These are phyloP conservation scores for Drosophila emarginata DNA, from an alignment of 2,888 invertebrate species.

Conservation along the genomic window DNA sequence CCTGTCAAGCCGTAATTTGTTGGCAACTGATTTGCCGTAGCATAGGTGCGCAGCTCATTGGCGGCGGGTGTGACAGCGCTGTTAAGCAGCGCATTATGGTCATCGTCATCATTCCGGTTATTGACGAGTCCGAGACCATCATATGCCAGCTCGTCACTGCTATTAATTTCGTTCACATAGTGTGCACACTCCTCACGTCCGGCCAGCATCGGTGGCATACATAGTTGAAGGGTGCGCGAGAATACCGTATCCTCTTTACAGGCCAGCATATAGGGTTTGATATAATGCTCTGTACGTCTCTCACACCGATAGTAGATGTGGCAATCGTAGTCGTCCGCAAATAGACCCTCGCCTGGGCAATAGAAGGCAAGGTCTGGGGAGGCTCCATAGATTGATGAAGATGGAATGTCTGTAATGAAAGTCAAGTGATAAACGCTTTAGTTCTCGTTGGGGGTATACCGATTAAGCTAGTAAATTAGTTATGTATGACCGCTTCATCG, in stretches of 20 bases:
- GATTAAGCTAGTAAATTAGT: constrained; percentile 10
- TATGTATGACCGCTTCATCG: not conserved
- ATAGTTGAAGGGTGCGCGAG: constrained; percentile 86
- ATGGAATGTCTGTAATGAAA: constrained; percentile 69
- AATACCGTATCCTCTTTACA: constrained; percentile 90
- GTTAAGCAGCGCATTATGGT: constrained; percentile 56
- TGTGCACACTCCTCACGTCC: constrained; percentile 87
- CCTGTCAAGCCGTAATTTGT: constrained; percentile 79
- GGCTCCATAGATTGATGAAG: constrained; percentile 46
- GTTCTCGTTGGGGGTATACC: not conserved
- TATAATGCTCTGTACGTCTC: constrained; percentile 83
- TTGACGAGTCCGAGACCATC: constrained; percentile 61
- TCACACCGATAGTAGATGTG: constrained; percentile 90
- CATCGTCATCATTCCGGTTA: constrained; percentile 42
- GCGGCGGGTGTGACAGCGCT: constrained; percentile 59
- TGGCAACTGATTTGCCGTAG: constrained; percentile 66
- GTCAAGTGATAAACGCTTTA: constrained; percentile 26
- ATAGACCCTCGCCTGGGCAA: constrained; percentile 88
- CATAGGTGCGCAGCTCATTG: constrained; percentile 57
- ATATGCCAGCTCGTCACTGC: constrained; percentile 55
- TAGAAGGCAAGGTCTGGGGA: constrained; percentile 79
- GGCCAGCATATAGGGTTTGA: constrained; percentile 86
- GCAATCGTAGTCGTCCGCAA: constrained; percentile 88
- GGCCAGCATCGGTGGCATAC: constrained; percentile 88
- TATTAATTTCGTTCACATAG: constrained; percentile 79